Percentiles rank a stretch among this genome's conserved stretches.
Conservation (phyloP, 30 jellyfish, hydroid and myxozoan genomes). For the Sanderia malayensis region DNA sequence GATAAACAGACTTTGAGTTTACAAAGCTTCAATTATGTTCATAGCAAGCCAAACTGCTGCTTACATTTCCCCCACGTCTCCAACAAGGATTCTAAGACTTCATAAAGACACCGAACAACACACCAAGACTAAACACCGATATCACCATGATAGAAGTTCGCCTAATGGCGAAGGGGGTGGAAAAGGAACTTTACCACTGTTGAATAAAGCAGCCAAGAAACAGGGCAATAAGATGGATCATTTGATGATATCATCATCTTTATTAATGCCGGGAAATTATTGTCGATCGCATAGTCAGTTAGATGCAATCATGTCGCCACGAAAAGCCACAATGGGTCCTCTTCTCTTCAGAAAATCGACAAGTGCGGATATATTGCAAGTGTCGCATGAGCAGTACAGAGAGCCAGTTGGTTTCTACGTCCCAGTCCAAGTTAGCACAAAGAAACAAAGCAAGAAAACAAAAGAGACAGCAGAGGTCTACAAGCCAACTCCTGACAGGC, state of each 20-base stretch:
- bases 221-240: background rate
- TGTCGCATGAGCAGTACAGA: background rate
- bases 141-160: too few species aligned
- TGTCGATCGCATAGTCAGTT: background rate
- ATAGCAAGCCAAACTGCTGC: conserved; percentile 4
- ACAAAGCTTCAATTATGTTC: background rate
- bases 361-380: background rate
- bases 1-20: too few species aligned
- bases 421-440: too few species aligned
- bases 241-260: background rate
- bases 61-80: background rate
- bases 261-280: background rate
- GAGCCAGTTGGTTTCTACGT: too few species aligned
- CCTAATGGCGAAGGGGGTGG: too few species aligned
- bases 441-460: too few species aligned
- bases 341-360: background rate
- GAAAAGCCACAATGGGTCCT: conserved; percentile 8
- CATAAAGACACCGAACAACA: background rate
- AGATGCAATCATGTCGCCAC: conserved; percentile 7
- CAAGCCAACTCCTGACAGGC: too few species aligned
- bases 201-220: background rate
- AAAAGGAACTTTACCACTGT: background rate
- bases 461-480: too few species aligned
- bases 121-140: background rate
- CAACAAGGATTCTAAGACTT: background rate